Percentiles rank a stretch among this genome's conserved stretches.
Evolutionary conservation across 2,113 vertebrate species (phyloP).

Genomic region (Periophthalmodon schlosseri): DNA sequence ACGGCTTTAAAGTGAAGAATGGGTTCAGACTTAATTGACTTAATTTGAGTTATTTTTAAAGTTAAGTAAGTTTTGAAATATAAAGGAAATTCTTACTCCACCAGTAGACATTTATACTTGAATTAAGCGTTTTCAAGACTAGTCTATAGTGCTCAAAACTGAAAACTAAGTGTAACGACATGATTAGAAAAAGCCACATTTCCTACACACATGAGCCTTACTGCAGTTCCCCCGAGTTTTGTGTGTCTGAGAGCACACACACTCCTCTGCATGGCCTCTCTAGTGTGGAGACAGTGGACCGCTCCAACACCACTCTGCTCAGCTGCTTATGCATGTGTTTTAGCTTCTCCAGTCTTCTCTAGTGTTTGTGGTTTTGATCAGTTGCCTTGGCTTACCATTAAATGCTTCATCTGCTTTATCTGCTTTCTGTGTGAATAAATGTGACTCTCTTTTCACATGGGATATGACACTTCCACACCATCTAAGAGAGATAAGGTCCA

Average conservation of each 20-base stretch:
- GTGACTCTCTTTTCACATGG: neutral
- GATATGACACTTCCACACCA: neutral
- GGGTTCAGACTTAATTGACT: too few species aligned
- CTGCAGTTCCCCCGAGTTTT: constrained; percentile 41
- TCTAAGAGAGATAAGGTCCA: neutral
- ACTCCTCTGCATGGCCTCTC: constrained; percentile 43
- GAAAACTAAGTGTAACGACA: neutral
- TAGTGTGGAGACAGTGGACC: neutral
- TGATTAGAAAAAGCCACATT: constrained; percentile 8
- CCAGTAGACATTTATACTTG: neutral
- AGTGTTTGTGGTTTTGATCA: neutral
- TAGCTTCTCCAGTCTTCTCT: neutral
- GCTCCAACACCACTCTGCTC: neutral
- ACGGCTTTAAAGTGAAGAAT: too few species aligned
- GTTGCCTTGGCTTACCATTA: neutral
- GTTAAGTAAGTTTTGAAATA: neutral
- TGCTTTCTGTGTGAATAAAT: neutral
- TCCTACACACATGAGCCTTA: constrained; percentile 17
- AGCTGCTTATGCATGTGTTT: constrained; percentile 47
- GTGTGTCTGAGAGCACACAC: constrained; percentile 54
- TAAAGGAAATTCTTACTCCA: too few species aligned
- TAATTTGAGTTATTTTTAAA: too few species aligned
- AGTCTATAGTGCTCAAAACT: neutral
- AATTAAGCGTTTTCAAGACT: neutral
- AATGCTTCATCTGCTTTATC: neutral